A percentile compares a stretch with the other conserved stretches of the same genome.
Evolutionary conservation across 2,113 vertebrate species (phyloP).

Genomic region (Misgurnus mizolepis): DNA sequence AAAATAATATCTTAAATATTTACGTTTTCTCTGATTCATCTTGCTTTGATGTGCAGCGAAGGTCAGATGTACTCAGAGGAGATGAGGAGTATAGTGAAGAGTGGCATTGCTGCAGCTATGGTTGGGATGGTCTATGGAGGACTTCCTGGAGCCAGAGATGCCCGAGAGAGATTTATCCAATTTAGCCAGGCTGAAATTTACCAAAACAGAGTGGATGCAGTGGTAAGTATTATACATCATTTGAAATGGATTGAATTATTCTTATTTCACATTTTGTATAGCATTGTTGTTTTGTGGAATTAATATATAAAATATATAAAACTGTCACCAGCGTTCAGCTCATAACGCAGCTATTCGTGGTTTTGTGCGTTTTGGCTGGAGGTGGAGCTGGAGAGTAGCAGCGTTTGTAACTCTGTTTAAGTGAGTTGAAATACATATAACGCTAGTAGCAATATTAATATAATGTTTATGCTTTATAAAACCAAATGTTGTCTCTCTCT

Average conservation of each 20-base stretch:
- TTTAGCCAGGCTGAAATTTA: slow-evolving; percentile 84
- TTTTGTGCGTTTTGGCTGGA: slow-evolving; percentile 90
- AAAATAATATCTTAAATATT: too few species aligned
- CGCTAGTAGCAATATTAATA: too few species aligned
- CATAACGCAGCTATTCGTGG: slow-evolving; percentile 86
- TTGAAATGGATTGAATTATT: not conserved
- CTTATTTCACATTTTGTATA: not conserved
- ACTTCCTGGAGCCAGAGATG: slow-evolving; percentile 82
- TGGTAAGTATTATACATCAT: slow-evolving; percentile 72
- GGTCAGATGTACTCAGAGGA: slow-evolving; percentile 76
- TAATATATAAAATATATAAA: not conserved
- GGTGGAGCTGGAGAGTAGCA: slow-evolving; percentile 92
- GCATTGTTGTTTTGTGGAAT: not conserved
- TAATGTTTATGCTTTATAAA: not conserved
- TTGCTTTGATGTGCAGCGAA: slow-evolving; percentile 69
- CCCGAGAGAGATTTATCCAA: slow-evolving; percentile 80
- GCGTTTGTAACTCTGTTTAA: slow-evolving; percentile 87
- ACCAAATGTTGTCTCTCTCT: not conserved
- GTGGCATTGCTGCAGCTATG: slow-evolving; percentile 68
- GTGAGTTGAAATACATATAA: slow-evolving; percentile 69
- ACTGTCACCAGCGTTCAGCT: slow-evolving; percentile 75
- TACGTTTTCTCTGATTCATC: not conserved
- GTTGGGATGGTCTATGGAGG: slow-evolving; percentile 86
- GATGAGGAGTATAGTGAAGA: slow-evolving; percentile 72
- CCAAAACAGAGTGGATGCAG: slow-evolving; percentile 81